Base-by-base conservation (phyloP, 1,140 invertebrate genomes). In the Dreissena polymorpha region DNA sequence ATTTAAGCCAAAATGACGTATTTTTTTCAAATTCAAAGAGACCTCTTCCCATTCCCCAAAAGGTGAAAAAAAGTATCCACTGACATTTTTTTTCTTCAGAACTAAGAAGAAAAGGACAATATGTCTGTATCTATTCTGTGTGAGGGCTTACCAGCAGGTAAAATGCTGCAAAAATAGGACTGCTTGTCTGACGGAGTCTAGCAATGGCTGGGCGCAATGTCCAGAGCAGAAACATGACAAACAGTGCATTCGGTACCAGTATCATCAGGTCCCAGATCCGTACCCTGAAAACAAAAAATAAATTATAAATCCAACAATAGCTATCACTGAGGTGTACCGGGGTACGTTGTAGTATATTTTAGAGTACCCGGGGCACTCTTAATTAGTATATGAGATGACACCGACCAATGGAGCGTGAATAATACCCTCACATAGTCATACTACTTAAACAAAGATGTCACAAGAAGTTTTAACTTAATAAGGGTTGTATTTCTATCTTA, bases 211-310 rank as follows among this genome's bases (percentile, higher is more conserved):
- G 94, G 90, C 96, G 95, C 87, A 96, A 95, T 91, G 95, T 94
- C 85, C 95, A 92, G 25, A 95, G 90, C 87, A 97, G 93, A 90
- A 96, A 96, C 49, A 96, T 88, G 85, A 96, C 93, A 91, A 97
- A 97, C 76, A 96, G 86, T 25, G 95, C 91, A 92, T 97, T 97
- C 29, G 96, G 96, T 88, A 97, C 94, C 78, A 97, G 93, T 91
- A 97, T 96, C 80, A 96, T 94, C 71, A 96, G 91, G 94, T 97
- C 96, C 96, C 96, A 97, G 91, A 96, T 95, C 89, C 96, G 94
- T 74, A 97, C 95, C 92, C 96, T 91, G 85, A 29, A 53, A 51
- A 6, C 12, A n/a, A 18, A 70, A 55, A 13, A n/a, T 29, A 53
- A 53, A 10, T 14, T 8, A 74, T n/a, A 13, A 12, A 27, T 29